Percentiles rank a stretch among this genome's conserved stretches.
phyloP scores from a whole-genome alignment of 2,888 invertebrate genomes.

The Drosophila lacicola region DNA sequence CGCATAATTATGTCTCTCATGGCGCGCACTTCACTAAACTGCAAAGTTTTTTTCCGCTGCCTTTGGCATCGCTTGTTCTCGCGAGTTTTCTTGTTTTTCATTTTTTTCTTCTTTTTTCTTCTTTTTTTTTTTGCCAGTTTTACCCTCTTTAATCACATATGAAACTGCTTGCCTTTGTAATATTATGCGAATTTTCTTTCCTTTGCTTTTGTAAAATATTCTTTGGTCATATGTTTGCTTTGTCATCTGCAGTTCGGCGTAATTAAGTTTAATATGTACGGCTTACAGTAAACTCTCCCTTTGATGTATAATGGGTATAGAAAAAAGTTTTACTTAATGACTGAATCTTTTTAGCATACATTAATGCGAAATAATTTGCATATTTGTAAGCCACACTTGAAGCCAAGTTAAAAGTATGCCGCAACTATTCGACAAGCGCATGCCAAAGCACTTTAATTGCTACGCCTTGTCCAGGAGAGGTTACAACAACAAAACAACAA shows the following conservation, averaged over 20 bases:
- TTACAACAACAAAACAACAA: neutral
- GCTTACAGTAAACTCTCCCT: constrained; percentile 26
- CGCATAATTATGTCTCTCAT: constrained; percentile 81
- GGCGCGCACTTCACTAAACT: constrained; percentile 78
- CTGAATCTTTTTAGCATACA: constrained; percentile 64
- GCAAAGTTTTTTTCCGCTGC: constrained; percentile 50
- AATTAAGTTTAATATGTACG: constrained; percentile 56
- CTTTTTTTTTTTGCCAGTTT: constrained; percentile 22
- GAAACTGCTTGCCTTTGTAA: constrained; percentile 43
- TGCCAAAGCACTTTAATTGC: constrained; percentile 65
- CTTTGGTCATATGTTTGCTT: constrained; percentile 53
- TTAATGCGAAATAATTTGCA: constrained; percentile 75
- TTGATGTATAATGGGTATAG: constrained; percentile 40
- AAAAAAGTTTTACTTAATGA: constrained; percentile 64
- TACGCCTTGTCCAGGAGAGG: neutral
- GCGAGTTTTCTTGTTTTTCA: constrained; percentile 4
- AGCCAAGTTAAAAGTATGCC: constrained; percentile 46
- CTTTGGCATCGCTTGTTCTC: constrained; percentile 47
- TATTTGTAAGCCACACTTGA: constrained; percentile 48
- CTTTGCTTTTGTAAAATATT: constrained; percentile 31
- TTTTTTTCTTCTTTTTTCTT: neutral
- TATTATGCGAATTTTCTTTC: constrained; percentile 43
- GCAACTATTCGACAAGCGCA: constrained; percentile 59
- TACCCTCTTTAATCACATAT: constrained; percentile 37
- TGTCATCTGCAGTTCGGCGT: constrained; percentile 56